A percentile compares a stretch with the other conserved stretches of the same genome.
Evolutionary conservation across 2,888 invertebrate species (phyloP).

Genomic region (Dichetophora obliterata): DNA sequence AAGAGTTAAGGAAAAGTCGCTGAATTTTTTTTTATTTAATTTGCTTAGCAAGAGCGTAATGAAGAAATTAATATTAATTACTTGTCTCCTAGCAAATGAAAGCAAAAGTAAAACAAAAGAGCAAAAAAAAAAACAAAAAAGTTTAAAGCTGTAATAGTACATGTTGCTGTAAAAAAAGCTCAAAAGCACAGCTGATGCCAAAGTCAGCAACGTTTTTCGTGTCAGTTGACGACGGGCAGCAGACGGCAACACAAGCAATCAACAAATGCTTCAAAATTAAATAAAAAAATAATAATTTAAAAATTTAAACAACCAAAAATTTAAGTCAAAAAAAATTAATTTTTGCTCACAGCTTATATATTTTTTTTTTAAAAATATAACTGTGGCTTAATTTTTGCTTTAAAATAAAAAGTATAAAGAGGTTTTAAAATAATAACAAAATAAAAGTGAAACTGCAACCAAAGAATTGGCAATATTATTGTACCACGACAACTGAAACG

Average conservation of each 20-base stretch:
- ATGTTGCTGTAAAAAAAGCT: slow-evolving; percentile 20
- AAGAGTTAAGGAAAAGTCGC: background rate
- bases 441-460: background rate
- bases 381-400: no score
- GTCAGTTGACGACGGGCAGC: slow-evolving; percentile 50
- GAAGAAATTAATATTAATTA: background rate
- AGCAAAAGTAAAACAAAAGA: slow-evolving; percentile 18
- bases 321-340: no score
- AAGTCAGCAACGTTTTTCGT: slow-evolving; percentile 50
- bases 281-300: background rate
- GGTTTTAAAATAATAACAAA: no score
- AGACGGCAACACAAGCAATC: slow-evolving; percentile 9
- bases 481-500: background rate
- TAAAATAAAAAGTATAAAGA: no score
- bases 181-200: slow-evolving; percentile 29
- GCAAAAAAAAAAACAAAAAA: background rate
- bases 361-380: no score
- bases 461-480: slow-evolving; percentile 6
- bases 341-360: no score
- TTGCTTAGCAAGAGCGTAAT: background rate
- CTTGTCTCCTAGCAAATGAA: background rate
- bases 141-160: background rate
- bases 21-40: background rate
- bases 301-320: background rate
- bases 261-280: background rate